Evolutionary conservation across 2,113 vertebrate genomes (phyloP).

Genomic region (Diphyllodes magnificus): DNA sequence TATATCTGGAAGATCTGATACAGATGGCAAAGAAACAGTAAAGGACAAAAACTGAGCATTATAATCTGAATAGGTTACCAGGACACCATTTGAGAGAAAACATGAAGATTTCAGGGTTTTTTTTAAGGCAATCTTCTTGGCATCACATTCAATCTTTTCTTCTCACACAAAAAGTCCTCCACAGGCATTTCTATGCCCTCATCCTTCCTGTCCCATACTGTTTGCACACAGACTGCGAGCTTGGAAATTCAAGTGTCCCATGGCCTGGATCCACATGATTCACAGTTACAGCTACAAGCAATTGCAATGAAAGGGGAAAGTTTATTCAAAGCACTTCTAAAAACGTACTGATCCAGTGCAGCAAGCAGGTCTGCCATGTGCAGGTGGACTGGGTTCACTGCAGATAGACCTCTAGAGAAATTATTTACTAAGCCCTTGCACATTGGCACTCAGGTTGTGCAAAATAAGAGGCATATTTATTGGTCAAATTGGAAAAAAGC

Average conservation of each 20-base stretch:
- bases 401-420: not conserved
- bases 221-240: not conserved
- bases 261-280: not conserved
- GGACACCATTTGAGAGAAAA: not conserved
- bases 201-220: not conserved
- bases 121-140: not conserved
- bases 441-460: not conserved
- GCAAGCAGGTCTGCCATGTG: rapidly evolving
- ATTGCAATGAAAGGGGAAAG: not conserved
- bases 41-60: not conserved
- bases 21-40: not conserved
- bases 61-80: not conserved
- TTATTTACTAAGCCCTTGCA: not conserved
- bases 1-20: not conserved
- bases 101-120: not conserved
- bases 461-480: not conserved
- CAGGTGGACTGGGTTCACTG: not conserved
- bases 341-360: not conserved
- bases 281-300: not conserved
- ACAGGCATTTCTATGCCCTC: not conserved
- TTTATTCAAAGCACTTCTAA: not conserved
- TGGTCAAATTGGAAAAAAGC: not conserved
- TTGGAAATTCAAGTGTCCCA: not conserved
- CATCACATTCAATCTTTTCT: not conserved
- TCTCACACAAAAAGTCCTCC: not conserved